These are phyloP conservation scores for Brachypteracias leptosomus DNA, from an alignment of 2,113 vertebrate species.

Conservation along the genomic window DNA sequence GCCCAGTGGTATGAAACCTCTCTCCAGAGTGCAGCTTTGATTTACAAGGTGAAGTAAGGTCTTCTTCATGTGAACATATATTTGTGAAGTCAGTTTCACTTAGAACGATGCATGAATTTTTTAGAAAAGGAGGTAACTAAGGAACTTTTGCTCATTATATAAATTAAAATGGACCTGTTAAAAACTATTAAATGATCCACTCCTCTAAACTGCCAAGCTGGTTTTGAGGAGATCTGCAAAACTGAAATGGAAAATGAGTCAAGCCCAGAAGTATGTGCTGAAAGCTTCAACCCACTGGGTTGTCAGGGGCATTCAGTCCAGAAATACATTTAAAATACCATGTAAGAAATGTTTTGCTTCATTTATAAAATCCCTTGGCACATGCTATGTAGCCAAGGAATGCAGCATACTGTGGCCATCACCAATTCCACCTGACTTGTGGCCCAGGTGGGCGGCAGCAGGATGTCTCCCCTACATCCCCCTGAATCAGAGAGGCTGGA, in stretches of 20 bases:
- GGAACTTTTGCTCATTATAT: not conserved
- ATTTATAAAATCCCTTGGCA: not conserved
- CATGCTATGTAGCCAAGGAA: not conserved
- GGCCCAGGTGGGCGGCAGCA: not conserved
- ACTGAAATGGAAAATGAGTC: not conserved
- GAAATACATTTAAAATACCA: not conserved
- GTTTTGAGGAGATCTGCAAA: not conserved
- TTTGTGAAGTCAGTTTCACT: not conserved
- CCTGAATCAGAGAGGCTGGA: not conserved
- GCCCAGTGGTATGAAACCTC: conserved; percentile 39
- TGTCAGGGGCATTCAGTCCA: not conserved
- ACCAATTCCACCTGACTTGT: not conserved
- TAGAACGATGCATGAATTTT: not conserved
- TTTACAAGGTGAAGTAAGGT: conserved; percentile 69
- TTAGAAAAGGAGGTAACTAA: not conserved
- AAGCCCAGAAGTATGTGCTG: conserved; percentile 20
- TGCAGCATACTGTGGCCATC: not conserved
- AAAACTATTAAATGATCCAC: not conserved
- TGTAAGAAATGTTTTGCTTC: conserved; percentile 8
- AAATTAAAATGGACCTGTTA: not conserved
- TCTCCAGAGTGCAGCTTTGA: conserved; percentile 67
- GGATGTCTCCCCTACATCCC: not conserved
- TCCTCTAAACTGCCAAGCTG: not conserved
- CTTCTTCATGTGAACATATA: conserved; percentile 12
- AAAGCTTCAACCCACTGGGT: conserved; percentile 11